Conservation (phyloP, 2,797 vertebrate species). For the Yasuhikotakia modesta region DNA sequence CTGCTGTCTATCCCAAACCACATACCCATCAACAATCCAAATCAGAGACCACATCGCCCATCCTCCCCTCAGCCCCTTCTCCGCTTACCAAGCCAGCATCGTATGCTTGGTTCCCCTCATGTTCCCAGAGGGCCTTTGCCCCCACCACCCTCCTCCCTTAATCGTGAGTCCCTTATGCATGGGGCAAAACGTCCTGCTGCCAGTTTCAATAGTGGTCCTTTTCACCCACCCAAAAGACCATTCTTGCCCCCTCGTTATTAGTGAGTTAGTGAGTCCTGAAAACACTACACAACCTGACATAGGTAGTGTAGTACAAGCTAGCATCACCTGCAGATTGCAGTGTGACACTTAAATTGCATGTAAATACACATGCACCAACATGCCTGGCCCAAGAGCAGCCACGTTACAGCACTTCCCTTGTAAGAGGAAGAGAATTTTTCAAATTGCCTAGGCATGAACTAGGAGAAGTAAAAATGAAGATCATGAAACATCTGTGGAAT, state of each 20-base stretch:
- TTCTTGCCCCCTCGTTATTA: slow-evolving; percentile 94
- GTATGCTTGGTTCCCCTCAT: slow-evolving; percentile 71
- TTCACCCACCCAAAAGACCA: slow-evolving; percentile 90
- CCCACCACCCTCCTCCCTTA: slow-evolving; percentile 71
- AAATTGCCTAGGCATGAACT: slow-evolving; percentile 36
- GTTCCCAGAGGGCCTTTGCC: slow-evolving; percentile 71
- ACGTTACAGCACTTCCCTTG: slow-evolving; percentile 34
- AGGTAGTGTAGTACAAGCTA: slow-evolving; percentile 10
- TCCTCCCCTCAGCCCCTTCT: slow-evolving; percentile 66
- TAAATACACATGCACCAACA: slow-evolving; percentile 39
- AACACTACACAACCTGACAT: slow-evolving; percentile 1
- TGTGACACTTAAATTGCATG: slow-evolving; percentile 46
- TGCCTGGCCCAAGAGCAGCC: slow-evolving; percentile 18
- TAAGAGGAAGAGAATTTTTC: slow-evolving; percentile 21
- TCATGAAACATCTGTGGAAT: slow-evolving; percentile 15
- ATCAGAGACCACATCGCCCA: slow-evolving; percentile 63
- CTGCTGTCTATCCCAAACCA: slow-evolving; percentile 69
- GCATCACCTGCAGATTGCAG: slow-evolving; percentile 22
- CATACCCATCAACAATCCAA: slow-evolving; percentile 58
- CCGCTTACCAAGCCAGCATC: slow-evolving; percentile 72
- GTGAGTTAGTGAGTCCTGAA: slow-evolving; percentile 34
- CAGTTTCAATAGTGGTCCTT: slow-evolving; percentile 79
- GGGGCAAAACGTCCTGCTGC: slow-evolving; percentile 84
- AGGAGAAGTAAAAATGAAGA: slow-evolving; percentile 40
- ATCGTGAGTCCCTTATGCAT: slow-evolving; percentile 76